Conservation (phyloP, 2,888 invertebrate species). For the Gisinianus flammeolus region DNA sequence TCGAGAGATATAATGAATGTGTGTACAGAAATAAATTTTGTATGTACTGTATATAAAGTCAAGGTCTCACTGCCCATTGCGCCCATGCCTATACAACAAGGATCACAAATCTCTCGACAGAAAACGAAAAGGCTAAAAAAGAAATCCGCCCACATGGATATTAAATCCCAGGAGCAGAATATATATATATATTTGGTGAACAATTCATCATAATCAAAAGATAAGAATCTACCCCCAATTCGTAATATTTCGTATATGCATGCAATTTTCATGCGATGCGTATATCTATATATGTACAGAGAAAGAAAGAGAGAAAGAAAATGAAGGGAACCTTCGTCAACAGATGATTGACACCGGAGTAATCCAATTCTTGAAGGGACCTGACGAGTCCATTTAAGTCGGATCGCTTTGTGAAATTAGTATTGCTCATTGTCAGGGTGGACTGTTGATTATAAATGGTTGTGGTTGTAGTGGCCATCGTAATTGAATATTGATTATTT, state of each 20-base stretch:
- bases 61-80: too few relatives aligned
- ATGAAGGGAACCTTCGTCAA: constrained; percentile 28
- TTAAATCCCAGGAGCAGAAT: too few relatives aligned
- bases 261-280: not conserved
- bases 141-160: too few relatives aligned
- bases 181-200: too few relatives aligned
- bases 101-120: too few relatives aligned
- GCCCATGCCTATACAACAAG: too few relatives aligned
- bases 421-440: constrained; percentile 39
- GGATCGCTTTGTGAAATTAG: constrained; percentile 16
- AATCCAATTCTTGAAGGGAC: constrained; percentile 28
- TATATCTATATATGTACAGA: not conserved
- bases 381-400: constrained; percentile 33
- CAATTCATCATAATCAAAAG: too few relatives aligned
- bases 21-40: too few relatives aligned
- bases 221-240: not conserved
- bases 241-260: not conserved
- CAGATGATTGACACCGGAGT: constrained; percentile 20
- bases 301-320: not conserved
- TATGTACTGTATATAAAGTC: too few relatives aligned
- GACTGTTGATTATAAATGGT: constrained; percentile 35
- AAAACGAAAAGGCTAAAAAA: too few relatives aligned
- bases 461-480: constrained; percentile 37
- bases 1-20: too few relatives aligned
- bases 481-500: not conserved